Base-by-base conservation (phyloP, 2,797 vertebrate species). In the Malacoctenus gilli region DNA sequence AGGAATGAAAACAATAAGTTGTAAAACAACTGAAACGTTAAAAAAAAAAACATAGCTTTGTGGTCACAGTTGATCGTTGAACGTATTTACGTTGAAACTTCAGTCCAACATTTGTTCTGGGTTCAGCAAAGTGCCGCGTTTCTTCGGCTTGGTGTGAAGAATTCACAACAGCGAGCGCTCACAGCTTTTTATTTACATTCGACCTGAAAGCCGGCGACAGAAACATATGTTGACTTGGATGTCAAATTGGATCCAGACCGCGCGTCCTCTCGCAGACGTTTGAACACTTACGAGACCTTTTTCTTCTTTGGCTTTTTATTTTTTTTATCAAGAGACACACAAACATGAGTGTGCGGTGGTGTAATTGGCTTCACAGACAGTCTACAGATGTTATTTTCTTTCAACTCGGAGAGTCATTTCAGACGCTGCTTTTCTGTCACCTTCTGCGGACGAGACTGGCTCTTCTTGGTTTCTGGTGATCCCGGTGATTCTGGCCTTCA, bases 231-330 rank as follows among this genome's bases (percentile, higher is more conserved):
- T 70, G 68, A 80, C 77, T 79, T 44, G 75, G 75, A 77, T 69
- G 79, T 83, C 75, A 80, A 85, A 88, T 87, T 87, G 80, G 72
- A 86, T 71, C 85, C 87, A 89, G 86, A 88, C 79, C 82, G 71
- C 1, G n/a, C 30, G 74, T 85, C 74, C 55, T 82, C 75, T 72
- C 25, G 23, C 55, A 80, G 77, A 62, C 58, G 51, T 87, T 89
- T 85, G 73, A 86, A 85, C 68, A 72, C 59, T 82, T 84, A 77
- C 77, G 53, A 69, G 72, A 82, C 59, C 54, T 63, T 60, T 72
- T 62, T 53, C 71, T 68, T 59, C 61, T 65, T n/a, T n/a, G n/a
- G n/a, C n/a, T n/a, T 40, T 32, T 15, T 10, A n/a, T 19, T 13
- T 22, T 37, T 56, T 22, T 51, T 15, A 31, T 78, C 35, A 77